Conservation (phyloP, 2,888 invertebrate species). For the Heliconius erato region DNA sequence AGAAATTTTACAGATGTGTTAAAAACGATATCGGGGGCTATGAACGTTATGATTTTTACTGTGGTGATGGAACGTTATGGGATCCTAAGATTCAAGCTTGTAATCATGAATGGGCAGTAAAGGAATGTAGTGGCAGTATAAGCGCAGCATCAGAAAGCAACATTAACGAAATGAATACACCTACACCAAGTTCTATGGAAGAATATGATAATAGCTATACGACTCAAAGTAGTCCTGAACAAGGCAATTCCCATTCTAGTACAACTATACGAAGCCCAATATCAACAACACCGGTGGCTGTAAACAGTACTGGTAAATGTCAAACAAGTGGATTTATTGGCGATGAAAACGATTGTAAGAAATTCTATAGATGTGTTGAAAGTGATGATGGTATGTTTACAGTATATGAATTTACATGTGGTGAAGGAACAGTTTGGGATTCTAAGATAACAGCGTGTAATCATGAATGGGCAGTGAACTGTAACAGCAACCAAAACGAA, state of each 20-base stretch:
- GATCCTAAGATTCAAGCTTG: conserved; percentile 85
- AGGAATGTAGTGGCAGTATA: conserved; percentile 52
- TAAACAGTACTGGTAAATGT: conserved; percentile 48
- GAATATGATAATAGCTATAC: conserved; percentile 48
- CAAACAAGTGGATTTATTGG: conserved; percentile 53
- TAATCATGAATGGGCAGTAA: conserved; percentile 85
- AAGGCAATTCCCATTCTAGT: conserved; percentile 18
- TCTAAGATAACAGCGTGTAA: conserved; percentile 84
- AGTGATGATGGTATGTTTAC: conserved; percentile 86
- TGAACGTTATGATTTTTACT: conserved; percentile 84
- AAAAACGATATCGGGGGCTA: conserved; percentile 77
- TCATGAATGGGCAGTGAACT: conserved; percentile 74
- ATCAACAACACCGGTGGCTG: conserved; percentile 15
- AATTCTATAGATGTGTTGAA: conserved; percentile 61
- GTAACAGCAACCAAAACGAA: conserved; percentile 44
- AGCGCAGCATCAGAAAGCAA: conserved; percentile 32
- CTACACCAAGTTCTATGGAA: conserved; percentile 36
- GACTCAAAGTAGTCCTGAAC: conserved; percentile 41
- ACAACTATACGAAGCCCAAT: conserved; percentile 15
- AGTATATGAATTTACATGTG: conserved; percentile 88
- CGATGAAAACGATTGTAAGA: conserved; percentile 53
- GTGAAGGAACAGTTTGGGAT: conserved; percentile 89
- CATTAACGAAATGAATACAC: conserved; percentile 43
- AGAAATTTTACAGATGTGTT: conserved; percentile 90
- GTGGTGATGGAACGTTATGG: conserved; percentile 87